phyloP scores from a whole-genome alignment of 2,888 invertebrate genomes.

The Leptogaster cylindrica region DNA sequence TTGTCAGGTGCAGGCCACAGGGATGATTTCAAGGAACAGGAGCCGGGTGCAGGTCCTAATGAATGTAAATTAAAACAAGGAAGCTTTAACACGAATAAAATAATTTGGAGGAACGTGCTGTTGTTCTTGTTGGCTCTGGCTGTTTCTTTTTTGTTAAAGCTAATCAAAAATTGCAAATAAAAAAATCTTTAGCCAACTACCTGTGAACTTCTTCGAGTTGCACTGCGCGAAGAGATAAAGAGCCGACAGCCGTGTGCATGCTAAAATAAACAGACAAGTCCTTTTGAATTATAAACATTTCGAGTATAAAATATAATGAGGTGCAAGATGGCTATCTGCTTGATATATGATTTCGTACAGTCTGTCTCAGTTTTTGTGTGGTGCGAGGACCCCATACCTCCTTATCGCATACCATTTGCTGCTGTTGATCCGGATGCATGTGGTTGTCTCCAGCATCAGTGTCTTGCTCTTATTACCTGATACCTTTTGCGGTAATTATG shows the following conservation, averaged over 20 bases:
- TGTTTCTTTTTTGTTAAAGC: no score
- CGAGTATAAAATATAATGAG: constrained; percentile 51
- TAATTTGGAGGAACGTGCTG: constrained; percentile 10
- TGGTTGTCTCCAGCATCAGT: background rate
- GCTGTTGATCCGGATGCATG: constrained; percentile 4
- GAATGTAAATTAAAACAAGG: constrained; percentile 7
- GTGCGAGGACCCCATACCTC: constrained; percentile 2
- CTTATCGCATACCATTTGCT: background rate
- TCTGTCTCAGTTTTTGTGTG: constrained; percentile 48
- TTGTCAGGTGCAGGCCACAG: background rate
- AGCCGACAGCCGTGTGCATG: constrained; percentile 16
- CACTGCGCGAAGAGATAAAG: background rate
- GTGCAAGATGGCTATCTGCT: constrained; percentile 51
- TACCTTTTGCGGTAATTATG: constrained; percentile 40
- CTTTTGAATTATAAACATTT: constrained; percentile 49
- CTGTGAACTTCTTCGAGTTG: background rate
- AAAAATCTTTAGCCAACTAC: background rate
- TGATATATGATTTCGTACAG: constrained; percentile 50
- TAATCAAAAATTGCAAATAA: constrained; percentile 30
- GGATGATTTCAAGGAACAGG: constrained; percentile 29
- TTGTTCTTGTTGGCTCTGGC: no score
- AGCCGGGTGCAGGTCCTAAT: background rate
- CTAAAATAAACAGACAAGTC: constrained; percentile 40
- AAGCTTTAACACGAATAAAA: constrained; percentile 16
- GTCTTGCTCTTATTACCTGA: constrained; percentile 35